A percentile compares a stretch with the other conserved stretches of the same genome.
Conservation (phyloP, 2,888 invertebrate genomes). For the Drosophila pseudotakahashii region DNA sequence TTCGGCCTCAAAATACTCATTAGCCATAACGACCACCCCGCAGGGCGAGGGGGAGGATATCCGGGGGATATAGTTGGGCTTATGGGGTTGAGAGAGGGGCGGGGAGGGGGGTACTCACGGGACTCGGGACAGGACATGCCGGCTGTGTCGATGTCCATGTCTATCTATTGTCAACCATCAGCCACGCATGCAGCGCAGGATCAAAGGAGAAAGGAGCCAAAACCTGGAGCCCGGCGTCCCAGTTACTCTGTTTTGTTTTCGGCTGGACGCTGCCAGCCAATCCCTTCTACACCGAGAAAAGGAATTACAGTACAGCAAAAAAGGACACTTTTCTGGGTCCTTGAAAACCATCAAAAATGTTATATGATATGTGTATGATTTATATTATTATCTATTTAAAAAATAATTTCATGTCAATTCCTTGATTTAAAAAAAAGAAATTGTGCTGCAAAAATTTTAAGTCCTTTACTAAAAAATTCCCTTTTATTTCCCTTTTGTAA, state of each 20-base stretch:
- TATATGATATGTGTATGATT: background rate
- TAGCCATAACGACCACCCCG: constrained; percentile 69
- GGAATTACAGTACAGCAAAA: background rate
- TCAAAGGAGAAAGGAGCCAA: constrained; percentile 48
- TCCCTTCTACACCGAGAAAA: background rate
- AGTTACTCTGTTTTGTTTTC: constrained; percentile 8
- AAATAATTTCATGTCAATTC: no score
- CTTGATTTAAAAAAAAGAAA: no score
- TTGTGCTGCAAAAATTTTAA: no score
- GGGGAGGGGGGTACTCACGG: no score
- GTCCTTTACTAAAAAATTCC: no score
- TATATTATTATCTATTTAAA: no score
- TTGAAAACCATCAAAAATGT: background rate
- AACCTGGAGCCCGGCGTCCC: constrained; percentile 1
- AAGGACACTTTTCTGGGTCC: background rate
- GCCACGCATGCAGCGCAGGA: constrained; percentile 57
- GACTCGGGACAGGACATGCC: constrained; percentile 20
- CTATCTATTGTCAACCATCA: constrained; percentile 56
- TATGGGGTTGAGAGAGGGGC: background rate
- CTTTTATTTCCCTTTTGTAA: no score
- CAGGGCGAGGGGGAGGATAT: constrained; percentile 11
- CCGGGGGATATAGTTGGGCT: background rate
- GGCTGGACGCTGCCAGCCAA: constrained; percentile 7
- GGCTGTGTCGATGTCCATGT: constrained; percentile 43
- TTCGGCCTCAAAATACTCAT: constrained; percentile 69